Base-by-base conservation (phyloP, 30 jellyfish, hydroid and myxozoan genomes). In the Clytia hemisphaerica region DNA sequence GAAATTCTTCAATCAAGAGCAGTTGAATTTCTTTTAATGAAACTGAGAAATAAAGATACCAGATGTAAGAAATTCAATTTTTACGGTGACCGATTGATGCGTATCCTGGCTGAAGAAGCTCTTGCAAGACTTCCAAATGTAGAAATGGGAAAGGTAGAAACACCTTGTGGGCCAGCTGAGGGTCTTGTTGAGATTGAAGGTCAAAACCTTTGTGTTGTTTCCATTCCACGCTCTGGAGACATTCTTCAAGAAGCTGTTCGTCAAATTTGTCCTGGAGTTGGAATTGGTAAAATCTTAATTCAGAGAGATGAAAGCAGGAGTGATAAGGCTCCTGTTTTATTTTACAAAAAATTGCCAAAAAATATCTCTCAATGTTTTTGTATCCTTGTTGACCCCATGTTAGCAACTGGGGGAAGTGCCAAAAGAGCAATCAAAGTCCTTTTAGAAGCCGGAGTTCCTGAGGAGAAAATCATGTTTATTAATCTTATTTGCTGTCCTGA, bases 321-420 rank as follows among this genome's bases (percentile, higher is more conserved):
- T 9, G 93, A 77, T 9, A 84, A 84, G 68, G 71, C 55, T 27
- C 95, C 95, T 0, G 62, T 84, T 35, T 78, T 76, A 37, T 84
- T 76, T 55, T 84, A 76, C 83, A 77, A 84, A 61, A 84, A 75
- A 44, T 61, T 84, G 55, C 95, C 95, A n/a, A 71, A 63, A 54
- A 82, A 77, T 45, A 84, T 84, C 25, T 38, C 95, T 2, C 93
- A 77, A 9, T 71, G 95, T 31, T 84, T 76, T 53, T 93, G 77
- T 29, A 76, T 84, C 19, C 75, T 84, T n/a, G 95, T 78, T 44
- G 95, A 84, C 38, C 95, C 95, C 4, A 84, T 84, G 95, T 67
- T 84, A 72, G 95, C 95, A 28, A 84, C 95, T 48, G 95, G 89
- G 37, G 95, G 95, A 26, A 73, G 92, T 67, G 93, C 93, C 28